phyloP scores from a whole-genome alignment of 1,140 invertebrate genomes.

The Sipha flava region DNA sequence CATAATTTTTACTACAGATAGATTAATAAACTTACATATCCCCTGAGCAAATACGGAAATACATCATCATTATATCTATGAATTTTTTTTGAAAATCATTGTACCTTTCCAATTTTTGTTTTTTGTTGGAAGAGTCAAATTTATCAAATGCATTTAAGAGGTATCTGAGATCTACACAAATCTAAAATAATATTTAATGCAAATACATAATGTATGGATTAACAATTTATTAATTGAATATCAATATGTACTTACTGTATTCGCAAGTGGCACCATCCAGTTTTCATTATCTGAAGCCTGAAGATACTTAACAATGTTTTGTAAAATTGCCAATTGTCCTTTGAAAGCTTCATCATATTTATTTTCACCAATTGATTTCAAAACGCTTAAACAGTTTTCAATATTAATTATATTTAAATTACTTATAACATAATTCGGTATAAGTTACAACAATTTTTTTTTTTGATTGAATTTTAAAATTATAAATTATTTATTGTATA shows the following conservation, averaged over 20 bases:
- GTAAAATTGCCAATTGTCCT: slow-evolving; percentile 67
- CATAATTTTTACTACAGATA: not conserved
- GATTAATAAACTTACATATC: slow-evolving; percentile 73
- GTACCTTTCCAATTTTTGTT: slow-evolving; percentile 49
- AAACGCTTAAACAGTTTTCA: slow-evolving; percentile 49
- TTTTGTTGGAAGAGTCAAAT: slow-evolving; percentile 45
- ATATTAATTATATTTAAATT: not conserved
- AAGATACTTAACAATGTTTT: slow-evolving; percentile 71
- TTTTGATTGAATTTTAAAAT: too few relatives aligned
- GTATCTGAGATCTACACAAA: slow-evolving; percentile 79
- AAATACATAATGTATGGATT: not conserved
- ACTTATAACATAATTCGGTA: too few relatives aligned
- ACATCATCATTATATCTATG: slow-evolving; percentile 85
- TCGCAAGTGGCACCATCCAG: slow-evolving; percentile 88
- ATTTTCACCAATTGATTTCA: slow-evolving; percentile 54
- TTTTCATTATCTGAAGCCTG: slow-evolving; percentile 90
- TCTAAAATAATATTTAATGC: not conserved
- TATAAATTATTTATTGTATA: too few relatives aligned
- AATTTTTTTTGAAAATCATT: slow-evolving; percentile 85
- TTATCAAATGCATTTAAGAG: slow-evolving; percentile 65
- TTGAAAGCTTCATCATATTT: slow-evolving; percentile 69
- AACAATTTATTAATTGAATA: not conserved
- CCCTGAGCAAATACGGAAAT: slow-evolving; percentile 90
- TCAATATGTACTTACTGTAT: slow-evolving; percentile 46
- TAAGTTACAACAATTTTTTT: too few relatives aligned